Conservation (phyloP, 2,888 invertebrate species). For the Chalcis sispes region DNA sequence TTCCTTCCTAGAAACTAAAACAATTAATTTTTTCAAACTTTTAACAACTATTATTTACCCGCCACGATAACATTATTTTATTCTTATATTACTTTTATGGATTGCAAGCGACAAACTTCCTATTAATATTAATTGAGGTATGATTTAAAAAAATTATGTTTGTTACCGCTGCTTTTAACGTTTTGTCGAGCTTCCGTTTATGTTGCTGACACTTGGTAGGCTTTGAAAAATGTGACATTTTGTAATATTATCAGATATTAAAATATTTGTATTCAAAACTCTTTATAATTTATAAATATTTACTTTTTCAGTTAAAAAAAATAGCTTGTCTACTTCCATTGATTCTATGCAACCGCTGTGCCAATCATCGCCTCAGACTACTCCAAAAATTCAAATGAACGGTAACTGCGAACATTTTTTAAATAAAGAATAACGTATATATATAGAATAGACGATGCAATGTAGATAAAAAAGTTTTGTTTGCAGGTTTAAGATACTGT, state of each 20-base stretch:
- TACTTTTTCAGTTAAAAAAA: conserved; percentile 65
- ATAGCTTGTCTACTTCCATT: conserved; percentile 64
- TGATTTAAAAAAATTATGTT: conserved; percentile 43
- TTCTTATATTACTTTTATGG: conserved; percentile 48
- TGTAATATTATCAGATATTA: background rate
- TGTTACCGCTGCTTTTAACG: conserved; percentile 31
- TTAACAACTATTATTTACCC: conserved; percentile 33
- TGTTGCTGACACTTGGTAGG: conserved; percentile 9
- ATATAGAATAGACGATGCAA: conserved; percentile 13
- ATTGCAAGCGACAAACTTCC: conserved; percentile 47
- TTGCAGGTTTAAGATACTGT: conserved; percentile 66
- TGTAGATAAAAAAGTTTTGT: conserved; percentile 53
- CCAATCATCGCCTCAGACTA: conserved; percentile 62
- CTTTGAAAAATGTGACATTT: conserved; percentile 14
- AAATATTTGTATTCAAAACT: conserved; percentile 2
- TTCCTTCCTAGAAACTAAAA: conserved; percentile 44
- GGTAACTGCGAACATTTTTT: conserved; percentile 43
- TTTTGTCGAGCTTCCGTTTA: conserved; percentile 41
- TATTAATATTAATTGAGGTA: conserved; percentile 50
- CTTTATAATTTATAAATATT: background rate
- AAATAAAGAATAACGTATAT: background rate
- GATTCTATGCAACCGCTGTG: conserved; percentile 66
- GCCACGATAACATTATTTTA: conserved; percentile 34
- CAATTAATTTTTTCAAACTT: conserved; percentile 40
- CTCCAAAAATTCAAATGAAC: conserved; percentile 60